Percentiles rank a stretch among this genome's conserved stretches.
phyloP scores from a whole-genome alignment of 2,797 vertebrate species.

The Bovichtus variegatus region DNA sequence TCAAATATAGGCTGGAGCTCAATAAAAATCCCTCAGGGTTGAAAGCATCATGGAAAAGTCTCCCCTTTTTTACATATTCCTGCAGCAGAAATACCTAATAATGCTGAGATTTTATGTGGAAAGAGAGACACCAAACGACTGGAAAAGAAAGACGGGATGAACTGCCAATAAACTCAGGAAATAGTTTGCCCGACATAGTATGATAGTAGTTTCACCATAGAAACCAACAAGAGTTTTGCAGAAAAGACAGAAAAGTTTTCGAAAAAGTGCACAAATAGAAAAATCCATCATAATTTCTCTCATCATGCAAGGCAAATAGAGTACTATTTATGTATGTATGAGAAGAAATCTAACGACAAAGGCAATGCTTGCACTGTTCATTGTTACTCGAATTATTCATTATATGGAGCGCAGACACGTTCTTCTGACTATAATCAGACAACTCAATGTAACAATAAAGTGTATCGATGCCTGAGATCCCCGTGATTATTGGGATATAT shows the following conservation, averaged over 20 bases:
- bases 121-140: not conserved
- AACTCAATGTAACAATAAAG: not conserved
- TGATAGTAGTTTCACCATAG: not conserved
- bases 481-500: too few species aligned
- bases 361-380: not conserved
- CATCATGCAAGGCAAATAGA: not conserved
- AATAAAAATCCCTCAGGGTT: conserved; percentile 54
- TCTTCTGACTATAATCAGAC: not conserved
- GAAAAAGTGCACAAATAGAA: not conserved
- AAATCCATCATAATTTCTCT: not conserved
- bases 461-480: not conserved
- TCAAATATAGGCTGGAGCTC: conserved; percentile 67
- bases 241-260: not conserved
- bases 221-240: not conserved
- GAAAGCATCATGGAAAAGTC: conserved; percentile 40
- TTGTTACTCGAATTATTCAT: not conserved
- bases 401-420: not conserved
- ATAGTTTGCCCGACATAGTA: not conserved
- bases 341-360: conserved; percentile 2
- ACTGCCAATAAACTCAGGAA: not conserved
- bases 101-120: conserved; percentile 13
- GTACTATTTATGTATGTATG: not conserved
- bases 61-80: conserved; percentile 14
- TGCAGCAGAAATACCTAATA: conserved; percentile 22
- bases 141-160: not conserved